Evolutionary conservation across 2,797 vertebrate genomes (phyloP).

Genomic region (Siniperca undulata): DNA sequence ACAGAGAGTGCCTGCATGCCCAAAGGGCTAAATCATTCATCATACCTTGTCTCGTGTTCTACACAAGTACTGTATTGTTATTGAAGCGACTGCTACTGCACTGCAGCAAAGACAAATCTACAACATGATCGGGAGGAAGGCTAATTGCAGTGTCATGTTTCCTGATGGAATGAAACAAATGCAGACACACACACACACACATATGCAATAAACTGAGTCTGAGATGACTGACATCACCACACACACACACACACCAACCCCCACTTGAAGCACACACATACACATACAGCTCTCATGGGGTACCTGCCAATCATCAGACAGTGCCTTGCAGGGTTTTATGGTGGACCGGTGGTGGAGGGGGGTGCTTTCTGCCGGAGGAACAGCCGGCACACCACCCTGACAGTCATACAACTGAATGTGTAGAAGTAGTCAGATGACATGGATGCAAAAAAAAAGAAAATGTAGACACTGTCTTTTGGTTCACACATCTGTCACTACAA

Average conservation of each 20-base stretch:
- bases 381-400: slow-evolving; percentile 39
- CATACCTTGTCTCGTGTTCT: slow-evolving; percentile 57
- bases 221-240: slow-evolving; percentile 49
- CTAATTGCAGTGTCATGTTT: slow-evolving; percentile 59
- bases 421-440: background rate
- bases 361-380: slow-evolving; percentile 42
- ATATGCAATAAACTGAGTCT: slow-evolving; percentile 26
- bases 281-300: slow-evolving; percentile 60
- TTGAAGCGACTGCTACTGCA: slow-evolving; percentile 51
- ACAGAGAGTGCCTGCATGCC: slow-evolving; percentile 36
- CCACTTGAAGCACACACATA: slow-evolving; percentile 20
- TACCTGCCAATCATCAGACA: slow-evolving; percentile 71
- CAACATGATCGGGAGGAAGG: slow-evolving; percentile 21
- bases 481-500: background rate
- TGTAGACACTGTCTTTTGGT: background rate
- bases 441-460: slow-evolving; percentile 9
- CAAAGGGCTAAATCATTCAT: slow-evolving; percentile 68
- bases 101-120: slow-evolving; percentile 61
- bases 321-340: slow-evolving; percentile 62
- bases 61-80: slow-evolving; percentile 56
- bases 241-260: slow-evolving; percentile 36
- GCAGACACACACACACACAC: background rate
- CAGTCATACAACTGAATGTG: slow-evolving; percentile 19
- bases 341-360: slow-evolving; percentile 22
- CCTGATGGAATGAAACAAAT: slow-evolving; percentile 32